Percentiles rank a stretch among this genome's conserved stretches.
These are phyloP conservation scores for Chrysogorgia sp. DNA, from an alignment of 92 coral and sea anemone species.

Conservation along the genomic window DNA sequence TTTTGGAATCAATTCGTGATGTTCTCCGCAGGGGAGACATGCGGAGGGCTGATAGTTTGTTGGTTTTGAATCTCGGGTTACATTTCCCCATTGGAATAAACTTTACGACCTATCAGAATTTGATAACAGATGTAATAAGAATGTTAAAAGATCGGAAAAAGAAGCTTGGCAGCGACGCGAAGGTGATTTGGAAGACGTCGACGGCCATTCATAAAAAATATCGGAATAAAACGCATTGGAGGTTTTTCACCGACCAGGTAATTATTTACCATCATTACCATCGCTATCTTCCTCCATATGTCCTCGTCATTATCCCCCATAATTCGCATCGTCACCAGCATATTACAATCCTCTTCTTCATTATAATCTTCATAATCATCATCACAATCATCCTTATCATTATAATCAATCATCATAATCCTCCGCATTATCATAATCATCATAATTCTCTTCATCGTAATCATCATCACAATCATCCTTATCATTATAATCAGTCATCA, in stretches of 20 bases:
- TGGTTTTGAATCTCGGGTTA: slow-evolving; percentile 79
- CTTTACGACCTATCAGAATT: slow-evolving; percentile 73
- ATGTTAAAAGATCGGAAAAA: slow-evolving; percentile 51
- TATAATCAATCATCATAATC: too few relatives aligned
- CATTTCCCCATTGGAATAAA: slow-evolving; percentile 77
- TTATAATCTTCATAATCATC: too few relatives aligned
- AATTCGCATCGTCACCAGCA: too few relatives aligned
- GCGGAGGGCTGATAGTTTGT: slow-evolving; percentile 58
- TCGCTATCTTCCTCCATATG: too few relatives aligned
- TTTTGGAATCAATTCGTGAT: slow-evolving; percentile 56
- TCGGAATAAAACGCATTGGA: slow-evolving; percentile 67
- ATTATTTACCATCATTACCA: neutral
- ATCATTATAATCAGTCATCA: too few relatives aligned
- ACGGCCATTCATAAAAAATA: slow-evolving; percentile 68
- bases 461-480: too few relatives aligned
- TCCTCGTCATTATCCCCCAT: too few relatives aligned
- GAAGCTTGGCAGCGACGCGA: slow-evolving; percentile 44
- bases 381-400: too few relatives aligned
- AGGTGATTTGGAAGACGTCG: slow-evolving; percentile 83
- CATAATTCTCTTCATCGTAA: too few relatives aligned
- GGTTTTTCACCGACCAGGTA: slow-evolving; percentile 91
- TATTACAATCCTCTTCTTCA: too few relatives aligned
- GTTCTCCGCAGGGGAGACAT: slow-evolving; percentile 56
- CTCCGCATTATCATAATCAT: too few relatives aligned
- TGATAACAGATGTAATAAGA: slow-evolving; percentile 62